These are phyloP conservation scores for Mercenaria mercenaria DNA, from an alignment of 1,140 invertebrate genomes.

Conservation along the genomic window DNA sequence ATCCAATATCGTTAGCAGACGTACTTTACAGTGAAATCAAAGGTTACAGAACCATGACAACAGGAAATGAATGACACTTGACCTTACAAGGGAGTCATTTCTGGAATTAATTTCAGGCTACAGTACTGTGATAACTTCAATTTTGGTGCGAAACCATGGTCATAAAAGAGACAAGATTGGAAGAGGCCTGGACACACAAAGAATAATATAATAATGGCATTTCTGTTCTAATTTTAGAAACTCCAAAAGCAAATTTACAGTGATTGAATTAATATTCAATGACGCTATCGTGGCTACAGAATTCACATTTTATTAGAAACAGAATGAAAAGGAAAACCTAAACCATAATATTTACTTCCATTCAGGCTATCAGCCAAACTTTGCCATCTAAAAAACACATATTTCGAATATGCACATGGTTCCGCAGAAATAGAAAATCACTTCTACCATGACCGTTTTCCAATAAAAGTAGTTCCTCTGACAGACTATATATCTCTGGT, in stretches of 20 bases:
- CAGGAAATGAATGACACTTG: slow-evolving; percentile 7
- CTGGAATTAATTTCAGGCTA: slow-evolving; percentile 33
- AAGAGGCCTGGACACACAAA: too few relatives aligned
- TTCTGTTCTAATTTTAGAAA: background rate
- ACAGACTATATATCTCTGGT: background rate
- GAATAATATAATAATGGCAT: too few relatives aligned
- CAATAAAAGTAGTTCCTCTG: background rate
- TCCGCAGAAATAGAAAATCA: background rate
- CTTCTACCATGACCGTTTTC: background rate
- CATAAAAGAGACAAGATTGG: background rate
- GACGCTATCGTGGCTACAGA: too few relatives aligned
- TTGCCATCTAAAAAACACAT: too few relatives aligned
- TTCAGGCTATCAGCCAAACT: too few relatives aligned
- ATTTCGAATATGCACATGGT: too few relatives aligned
- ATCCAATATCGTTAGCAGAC: slow-evolving; percentile 19
- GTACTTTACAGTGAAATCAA: background rate
- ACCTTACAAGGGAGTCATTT: background rate
- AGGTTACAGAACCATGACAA: slow-evolving; percentile 41
- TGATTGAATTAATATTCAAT: too few relatives aligned
- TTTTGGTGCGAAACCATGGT: background rate
- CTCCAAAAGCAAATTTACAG: too few relatives aligned
- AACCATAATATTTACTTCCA: too few relatives aligned
- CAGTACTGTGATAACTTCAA: background rate
- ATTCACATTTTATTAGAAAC: too few relatives aligned
- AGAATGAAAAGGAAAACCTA: too few relatives aligned